Percentiles rank a stretch among this genome's conserved stretches.
Conservation (phyloP, 2,888 invertebrate species). For the Ormyrus pomaceus region DNA sequence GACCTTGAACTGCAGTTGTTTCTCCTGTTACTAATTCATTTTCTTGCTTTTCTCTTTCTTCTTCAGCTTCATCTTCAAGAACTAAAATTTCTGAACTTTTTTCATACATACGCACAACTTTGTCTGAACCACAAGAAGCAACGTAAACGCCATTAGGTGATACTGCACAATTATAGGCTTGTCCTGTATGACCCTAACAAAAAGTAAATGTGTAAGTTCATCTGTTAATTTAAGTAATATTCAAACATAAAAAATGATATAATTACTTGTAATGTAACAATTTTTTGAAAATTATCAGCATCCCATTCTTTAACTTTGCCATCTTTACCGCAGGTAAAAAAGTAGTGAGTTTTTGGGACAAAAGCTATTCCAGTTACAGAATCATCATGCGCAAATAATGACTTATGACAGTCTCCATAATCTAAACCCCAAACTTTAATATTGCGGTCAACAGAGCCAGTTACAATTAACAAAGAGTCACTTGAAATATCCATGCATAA, state of each 20-base stretch:
- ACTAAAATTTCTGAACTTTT: conserved; percentile 92
- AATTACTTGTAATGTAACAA: conserved; percentile 88
- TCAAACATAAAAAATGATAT: not conserved
- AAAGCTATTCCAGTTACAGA: conserved; percentile 93
- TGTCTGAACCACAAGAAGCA: conserved; percentile 90
- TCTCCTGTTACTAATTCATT: conserved; percentile 85
- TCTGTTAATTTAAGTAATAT: not conserved
- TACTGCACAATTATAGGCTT: conserved; percentile 85
- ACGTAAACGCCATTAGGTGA: conserved; percentile 89
- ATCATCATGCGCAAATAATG: conserved; percentile 97
- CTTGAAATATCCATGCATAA: conserved; percentile 94
- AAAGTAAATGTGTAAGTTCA: conserved; percentile 23
- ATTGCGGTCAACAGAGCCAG: conserved; percentile 96
- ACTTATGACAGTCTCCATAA: conserved; percentile 98
- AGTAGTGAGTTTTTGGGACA: conserved; percentile 92
- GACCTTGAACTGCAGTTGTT: conserved; percentile 81
- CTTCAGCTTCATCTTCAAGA: conserved; percentile 93
- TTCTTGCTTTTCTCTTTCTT: conserved; percentile 87
- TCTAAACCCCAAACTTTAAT: conserved; percentile 99
- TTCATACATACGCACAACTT: conserved; percentile 90
- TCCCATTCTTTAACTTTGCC: conserved; percentile 98
- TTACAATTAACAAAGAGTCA: conserved; percentile 90
- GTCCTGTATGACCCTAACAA: conserved; percentile 87
- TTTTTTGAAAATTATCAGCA: conserved; percentile 92
- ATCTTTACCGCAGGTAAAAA: conserved; percentile 96